Percentiles rank a stretch among this genome's conserved stretches.
These are phyloP conservation scores for Ciconia nigra DNA, from an alignment of 2,797 vertebrate genomes.

Conservation along the genomic window DNA sequence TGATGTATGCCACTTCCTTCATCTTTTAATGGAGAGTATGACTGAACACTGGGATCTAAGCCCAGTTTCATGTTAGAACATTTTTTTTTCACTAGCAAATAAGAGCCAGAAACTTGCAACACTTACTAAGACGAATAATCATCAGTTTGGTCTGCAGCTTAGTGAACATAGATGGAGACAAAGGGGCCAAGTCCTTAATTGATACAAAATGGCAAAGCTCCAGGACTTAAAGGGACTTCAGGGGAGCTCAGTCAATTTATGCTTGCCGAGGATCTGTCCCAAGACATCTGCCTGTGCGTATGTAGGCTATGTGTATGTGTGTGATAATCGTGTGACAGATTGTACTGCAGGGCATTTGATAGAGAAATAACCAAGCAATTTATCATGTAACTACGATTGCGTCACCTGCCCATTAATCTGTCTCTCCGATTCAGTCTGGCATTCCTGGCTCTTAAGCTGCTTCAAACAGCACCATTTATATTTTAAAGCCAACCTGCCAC, in stretches of 20 bases:
- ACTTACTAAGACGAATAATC: neutral
- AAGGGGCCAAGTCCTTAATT: neutral
- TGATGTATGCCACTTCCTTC: conserved; percentile 47
- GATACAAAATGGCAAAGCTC: neutral
- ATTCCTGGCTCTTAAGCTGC: conserved; percentile 8
- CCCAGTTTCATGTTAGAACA: conserved; percentile 52
- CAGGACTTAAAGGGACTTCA: neutral
- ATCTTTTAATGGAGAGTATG: neutral
- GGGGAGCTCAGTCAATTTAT: neutral
- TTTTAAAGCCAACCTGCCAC: conserved; percentile 41
- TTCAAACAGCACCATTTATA: conserved; percentile 37
- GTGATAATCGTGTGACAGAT: neutral
- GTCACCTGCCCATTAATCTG: conserved; percentile 19
- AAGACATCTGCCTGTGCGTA: neutral
- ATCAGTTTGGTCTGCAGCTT: neutral
- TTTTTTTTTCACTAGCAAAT: conserved; percentile 36
- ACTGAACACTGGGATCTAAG: conserved; percentile 39
- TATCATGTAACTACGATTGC: neutral
- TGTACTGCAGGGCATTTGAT: neutral
- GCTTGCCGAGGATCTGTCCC: neutral
- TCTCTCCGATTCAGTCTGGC: neutral
- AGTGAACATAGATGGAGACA: neutral
- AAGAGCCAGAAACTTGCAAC: conserved; percentile 32
- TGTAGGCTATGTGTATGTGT: neutral
- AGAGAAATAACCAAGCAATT: conserved; percentile 29